Evolutionary conservation across 2,113 vertebrate genomes (phyloP).

Genomic region (Pygoscelis antarcticus): DNA sequence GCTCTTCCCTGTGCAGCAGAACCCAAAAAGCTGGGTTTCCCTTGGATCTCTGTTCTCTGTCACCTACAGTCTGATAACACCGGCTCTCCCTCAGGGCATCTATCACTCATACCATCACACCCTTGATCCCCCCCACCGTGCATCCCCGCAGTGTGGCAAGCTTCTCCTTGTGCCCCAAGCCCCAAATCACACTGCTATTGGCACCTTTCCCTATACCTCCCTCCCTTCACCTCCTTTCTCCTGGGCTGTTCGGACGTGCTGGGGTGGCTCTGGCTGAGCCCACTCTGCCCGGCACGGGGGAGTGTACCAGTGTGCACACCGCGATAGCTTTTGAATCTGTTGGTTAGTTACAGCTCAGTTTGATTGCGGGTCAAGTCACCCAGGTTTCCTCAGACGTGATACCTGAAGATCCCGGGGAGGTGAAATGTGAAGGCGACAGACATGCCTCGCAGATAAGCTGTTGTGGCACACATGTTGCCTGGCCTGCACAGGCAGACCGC

Average conservation of each 20-base stretch:
- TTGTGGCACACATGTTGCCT: not conserved
- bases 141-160: not conserved
- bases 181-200: not conserved
- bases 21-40: not conserved
- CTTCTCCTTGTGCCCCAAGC: not conserved
- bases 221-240: not conserved
- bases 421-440: not conserved
- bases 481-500: not conserved
- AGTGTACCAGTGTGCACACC: accelerated
- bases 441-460: accelerated
- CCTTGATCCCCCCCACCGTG: accelerated
- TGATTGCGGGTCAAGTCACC: not conserved
- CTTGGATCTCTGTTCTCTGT: not conserved
- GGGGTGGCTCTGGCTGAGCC: not conserved
- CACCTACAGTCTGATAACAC: not conserved
- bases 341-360: not conserved
- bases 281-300: too few relatives aligned
- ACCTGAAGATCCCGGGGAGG: not conserved
- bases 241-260: not conserved
- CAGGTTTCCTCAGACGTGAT: not conserved
- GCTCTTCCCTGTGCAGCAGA: not conserved
- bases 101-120: not conserved
- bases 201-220: not conserved
- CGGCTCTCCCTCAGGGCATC: not conserved
- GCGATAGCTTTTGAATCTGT: not conserved